Base-by-base conservation (phyloP, 2,888 invertebrate genomes). In the Tenthredo distinguenda region DNA sequence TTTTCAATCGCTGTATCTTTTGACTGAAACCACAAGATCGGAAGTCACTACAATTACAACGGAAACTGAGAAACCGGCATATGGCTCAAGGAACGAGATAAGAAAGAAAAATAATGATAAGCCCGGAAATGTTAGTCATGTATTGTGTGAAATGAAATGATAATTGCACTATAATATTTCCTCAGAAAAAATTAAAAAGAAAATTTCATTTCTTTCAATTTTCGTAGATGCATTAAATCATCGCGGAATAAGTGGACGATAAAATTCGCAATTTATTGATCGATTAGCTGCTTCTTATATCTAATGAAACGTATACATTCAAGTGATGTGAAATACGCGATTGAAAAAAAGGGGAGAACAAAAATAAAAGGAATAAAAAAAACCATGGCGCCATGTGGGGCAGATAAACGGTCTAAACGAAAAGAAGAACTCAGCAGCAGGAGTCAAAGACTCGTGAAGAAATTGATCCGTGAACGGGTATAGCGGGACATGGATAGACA, bases 381-480 rank as follows among this genome's bases (percentile, higher is more conserved):
- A 34, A 31, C 68, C 31, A 2, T 18, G 34, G 68, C 68, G 68
- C 72, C 72, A 74, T 40, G 21, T 43, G 40, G 21, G 40, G 72
- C n/a, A 43, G 72, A 74, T 74, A 40, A 74, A 74, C 43, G 72
- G 7, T 77, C 21, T 76, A 9, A 21, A 47, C 31, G 40, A 55
- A 47, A 77, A 55, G 18, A 55, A 77, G 18, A 34, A 34, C 55
- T 26, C 31, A 18, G 37, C 77, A 34, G 40, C 50, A 77, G 31
- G n/a, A 50, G 47, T 34, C 47, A 77, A 77, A 81, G 43, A 65
- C 81, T 81, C 43, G 34, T 34, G 31, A 31, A 83, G 68, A 43
- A 83, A 68, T 83, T 83, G 83, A 83, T 68, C 43, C 47, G 47
- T 40, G 68, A 34, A 77, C 18, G 15, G 21, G 26, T 74, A 74